These are phyloP conservation scores for Orius insidiosus DNA, from an alignment of 1,140 invertebrate species.

Conservation along the genomic window DNA sequence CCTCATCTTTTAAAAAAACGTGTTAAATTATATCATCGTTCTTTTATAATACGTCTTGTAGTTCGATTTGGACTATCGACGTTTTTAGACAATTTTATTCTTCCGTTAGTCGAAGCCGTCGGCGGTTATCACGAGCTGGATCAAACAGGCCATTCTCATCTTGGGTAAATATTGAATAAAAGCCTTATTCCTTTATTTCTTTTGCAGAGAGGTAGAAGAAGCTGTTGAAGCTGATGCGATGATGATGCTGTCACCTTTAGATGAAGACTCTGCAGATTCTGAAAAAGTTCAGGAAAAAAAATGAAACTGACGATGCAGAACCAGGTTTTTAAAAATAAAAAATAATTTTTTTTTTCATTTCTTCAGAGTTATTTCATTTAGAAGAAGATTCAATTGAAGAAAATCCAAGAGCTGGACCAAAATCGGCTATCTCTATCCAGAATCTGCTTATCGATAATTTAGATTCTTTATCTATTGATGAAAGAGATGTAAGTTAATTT, in stretches of 20 bases:
- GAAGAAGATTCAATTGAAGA: constrained; percentile 12
- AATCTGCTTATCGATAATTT: constrained; percentile 14
- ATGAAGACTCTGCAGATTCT: constrained; percentile 38
- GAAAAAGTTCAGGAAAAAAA: constrained; percentile 23
- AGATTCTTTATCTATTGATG: constrained; percentile 11
- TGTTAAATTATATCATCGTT: constrained; percentile 83
- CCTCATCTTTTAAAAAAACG: constrained; percentile 33
- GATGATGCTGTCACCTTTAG: constrained; percentile 40
- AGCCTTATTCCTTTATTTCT: no score
- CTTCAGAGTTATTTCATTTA: constrained; percentile 4
- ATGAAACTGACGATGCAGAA: constrained; percentile 24
- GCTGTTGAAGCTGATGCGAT: constrained; percentile 11
- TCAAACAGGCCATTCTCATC: constrained; percentile 20
- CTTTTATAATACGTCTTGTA: constrained; percentile 83
- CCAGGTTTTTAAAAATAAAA: constrained; percentile 6
- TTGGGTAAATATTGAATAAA: no score
- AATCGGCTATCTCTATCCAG: constrained; percentile 13
- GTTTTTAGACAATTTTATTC: constrained; percentile 80
- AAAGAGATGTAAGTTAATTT: constrained; percentile 10
- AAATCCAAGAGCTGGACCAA: constrained; percentile 7
- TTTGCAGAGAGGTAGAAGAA: constrained; percentile 18
- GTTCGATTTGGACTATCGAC: constrained; percentile 66
- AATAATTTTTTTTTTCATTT: no score
- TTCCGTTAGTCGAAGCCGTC: constrained; percentile 83
- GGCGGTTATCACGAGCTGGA: constrained; percentile 49